A percentile compares a stretch with the other conserved stretches of the same genome.
Evolutionary conservation across 1,140 invertebrate genomes (phyloP).

Genomic region (Tyrophagus putrescentiae): DNA sequence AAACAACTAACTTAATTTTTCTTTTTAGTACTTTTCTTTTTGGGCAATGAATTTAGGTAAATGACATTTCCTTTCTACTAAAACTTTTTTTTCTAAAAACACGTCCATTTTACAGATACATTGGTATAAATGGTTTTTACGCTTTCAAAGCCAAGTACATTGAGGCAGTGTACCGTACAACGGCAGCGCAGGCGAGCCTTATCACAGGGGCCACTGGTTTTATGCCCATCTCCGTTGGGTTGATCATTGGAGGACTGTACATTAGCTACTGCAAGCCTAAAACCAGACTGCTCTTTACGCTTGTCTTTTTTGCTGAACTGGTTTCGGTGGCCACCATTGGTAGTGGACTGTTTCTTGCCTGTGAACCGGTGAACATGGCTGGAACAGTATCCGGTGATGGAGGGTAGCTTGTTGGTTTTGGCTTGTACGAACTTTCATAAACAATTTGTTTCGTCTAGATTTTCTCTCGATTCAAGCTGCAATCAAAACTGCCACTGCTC

Average conservation of each 20-base stretch:
- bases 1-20: too few relatives aligned
- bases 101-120: slow-evolving; percentile 52
- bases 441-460: not conserved
- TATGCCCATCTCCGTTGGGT: slow-evolving; percentile 52
- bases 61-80: slow-evolving; percentile 41
- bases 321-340: slow-evolving; percentile 47
- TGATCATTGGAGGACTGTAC: slow-evolving; percentile 48
- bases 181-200: slow-evolving; percentile 46
- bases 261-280: slow-evolving; percentile 52
- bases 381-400: slow-evolving; percentile 26
- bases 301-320: slow-evolving; percentile 53
- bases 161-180: slow-evolving; percentile 54
- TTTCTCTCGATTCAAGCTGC: slow-evolving; percentile 30
- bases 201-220: slow-evolving; percentile 41
- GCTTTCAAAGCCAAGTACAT: slow-evolving; percentile 60
- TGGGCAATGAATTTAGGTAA: too few relatives aligned
- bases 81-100: slow-evolving; percentile 45
- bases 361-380: slow-evolving; percentile 42
- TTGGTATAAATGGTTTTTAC: slow-evolving; percentile 56
- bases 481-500: slow-evolving; percentile 29
- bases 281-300: slow-evolving; percentile 49
- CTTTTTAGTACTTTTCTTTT: too few relatives aligned
- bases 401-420: not conserved
- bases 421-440: not conserved
- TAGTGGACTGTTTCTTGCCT: slow-evolving; percentile 51